Conservation (phyloP, 1,140 invertebrate genomes). For the Orchestia grillus region DNA sequence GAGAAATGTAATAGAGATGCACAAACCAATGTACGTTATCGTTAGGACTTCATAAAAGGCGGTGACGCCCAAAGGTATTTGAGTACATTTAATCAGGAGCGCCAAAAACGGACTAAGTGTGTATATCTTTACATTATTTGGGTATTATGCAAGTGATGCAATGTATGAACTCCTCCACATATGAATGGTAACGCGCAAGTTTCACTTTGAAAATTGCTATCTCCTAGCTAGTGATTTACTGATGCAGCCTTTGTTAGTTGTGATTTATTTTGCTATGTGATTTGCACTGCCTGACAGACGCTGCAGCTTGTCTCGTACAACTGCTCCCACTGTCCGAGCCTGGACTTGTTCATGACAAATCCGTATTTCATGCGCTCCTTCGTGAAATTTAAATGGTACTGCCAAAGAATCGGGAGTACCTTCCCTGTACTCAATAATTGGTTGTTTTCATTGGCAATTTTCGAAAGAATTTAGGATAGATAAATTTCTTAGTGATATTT, state of each 20-base stretch:
- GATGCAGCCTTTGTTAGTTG: not conserved
- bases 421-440: not conserved
- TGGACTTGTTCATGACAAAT: not conserved
- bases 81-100: too few relatives aligned
- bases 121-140: not conserved
- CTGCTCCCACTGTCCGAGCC: not conserved
- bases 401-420: not conserved
- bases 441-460: too few relatives aligned
- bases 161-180: not conserved
- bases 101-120: not conserved
- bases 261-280: not conserved
- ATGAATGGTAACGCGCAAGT: not conserved
- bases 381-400: not conserved
- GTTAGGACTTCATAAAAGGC: too few relatives aligned
- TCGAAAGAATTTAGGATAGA: too few relatives aligned
- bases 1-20: not conserved
- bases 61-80: too few relatives aligned
- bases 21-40: too few relatives aligned
- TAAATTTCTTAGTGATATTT: too few relatives aligned
- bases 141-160: too few relatives aligned
- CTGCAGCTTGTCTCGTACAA: not conserved
- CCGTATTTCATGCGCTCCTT: not conserved
- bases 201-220: not conserved
- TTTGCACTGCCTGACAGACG: not conserved
- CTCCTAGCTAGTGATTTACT: not conserved